Percentiles rank a stretch among this genome's conserved stretches.
phyloP scores from a whole-genome alignment of 2,113 vertebrate species.

The Neoarius graeffei region DNA sequence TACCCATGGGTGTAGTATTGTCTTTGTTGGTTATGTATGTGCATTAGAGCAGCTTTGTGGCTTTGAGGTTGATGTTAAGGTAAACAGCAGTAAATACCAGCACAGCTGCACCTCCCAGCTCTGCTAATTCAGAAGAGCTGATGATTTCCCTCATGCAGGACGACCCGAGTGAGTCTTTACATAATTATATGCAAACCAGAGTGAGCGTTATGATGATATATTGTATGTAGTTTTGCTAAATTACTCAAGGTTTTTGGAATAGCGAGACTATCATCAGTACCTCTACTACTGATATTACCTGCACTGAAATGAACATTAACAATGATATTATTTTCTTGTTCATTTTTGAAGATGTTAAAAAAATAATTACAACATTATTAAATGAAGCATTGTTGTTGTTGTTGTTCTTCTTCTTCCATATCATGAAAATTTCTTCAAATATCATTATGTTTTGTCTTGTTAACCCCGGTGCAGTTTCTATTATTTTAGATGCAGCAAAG shows the following conservation, averaged over 20 bases:
- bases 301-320: neutral
- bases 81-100: slow-evolving; percentile 43
- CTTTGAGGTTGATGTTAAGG: slow-evolving; percentile 40
- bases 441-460: neutral
- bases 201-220: neutral
- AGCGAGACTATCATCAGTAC: neutral
- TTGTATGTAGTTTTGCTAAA: neutral
- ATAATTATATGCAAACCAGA: slow-evolving; percentile 6
- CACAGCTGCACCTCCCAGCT: slow-evolving; percentile 41
- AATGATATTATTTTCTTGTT: neutral
- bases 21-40: slow-evolving; percentile 13
- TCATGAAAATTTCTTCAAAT: neutral
- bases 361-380: neutral
- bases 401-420: neutral
- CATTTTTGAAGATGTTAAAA: neutral
- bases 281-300: neutral
- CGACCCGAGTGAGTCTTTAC: slow-evolving; percentile 11
- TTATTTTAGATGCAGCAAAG: neutral
- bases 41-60: slow-evolving; percentile 28
- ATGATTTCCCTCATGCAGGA: slow-evolving; percentile 11
- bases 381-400: neutral
- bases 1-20: slow-evolving; percentile 6
- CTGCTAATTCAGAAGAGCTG: slow-evolving; percentile 31
- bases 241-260: neutral
- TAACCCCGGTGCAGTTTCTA: neutral